Percentiles rank a stretch among this genome's conserved stretches.
phyloP scores from a whole-genome alignment of 2,888 invertebrate genomes.

The Syritta pipiens region DNA sequence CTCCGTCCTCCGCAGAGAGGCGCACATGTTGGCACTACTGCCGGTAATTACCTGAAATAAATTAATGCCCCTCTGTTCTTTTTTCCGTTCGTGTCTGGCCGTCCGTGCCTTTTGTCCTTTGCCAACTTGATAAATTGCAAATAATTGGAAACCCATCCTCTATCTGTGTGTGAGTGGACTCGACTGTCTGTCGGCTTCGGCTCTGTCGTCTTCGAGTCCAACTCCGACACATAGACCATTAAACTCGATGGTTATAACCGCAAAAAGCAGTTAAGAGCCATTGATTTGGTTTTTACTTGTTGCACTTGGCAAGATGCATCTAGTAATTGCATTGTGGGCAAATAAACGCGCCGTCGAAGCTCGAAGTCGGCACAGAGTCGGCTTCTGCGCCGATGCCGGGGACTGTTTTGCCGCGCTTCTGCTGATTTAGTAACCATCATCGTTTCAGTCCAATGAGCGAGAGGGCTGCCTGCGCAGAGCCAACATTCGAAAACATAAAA shows the following conservation, averaged over 20 bases:
- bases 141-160: slow-evolving; percentile 58
- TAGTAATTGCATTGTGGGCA: slow-evolving; percentile 37
- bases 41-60: slow-evolving; percentile 52
- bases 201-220: neutral
- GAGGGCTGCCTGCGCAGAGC: no score
- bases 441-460: slow-evolving; percentile 34
- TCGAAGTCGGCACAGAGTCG: no score
- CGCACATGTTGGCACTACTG: slow-evolving; percentile 8
- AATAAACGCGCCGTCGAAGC: slow-evolving; percentile 21
- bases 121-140: slow-evolving; percentile 46
- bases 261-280: slow-evolving; percentile 50
- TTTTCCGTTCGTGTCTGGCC: no score
- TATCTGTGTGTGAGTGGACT: no score
- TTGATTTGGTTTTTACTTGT: slow-evolving; percentile 47
- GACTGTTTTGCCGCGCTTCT: slow-evolving; percentile 37
- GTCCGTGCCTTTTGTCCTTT: slow-evolving; percentile 44
- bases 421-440: slow-evolving; percentile 45
- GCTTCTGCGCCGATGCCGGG: no score
- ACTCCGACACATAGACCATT: slow-evolving; percentile 33
- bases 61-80: slow-evolving; percentile 19
- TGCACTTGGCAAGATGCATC: slow-evolving; percentile 44
- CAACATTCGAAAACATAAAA: slow-evolving; percentile 44
- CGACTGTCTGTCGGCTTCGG: no score
- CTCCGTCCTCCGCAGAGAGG: slow-evolving; percentile 14
- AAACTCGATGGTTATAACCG: slow-evolving; percentile 46